phyloP scores from a whole-genome alignment of 2,888 invertebrate genomes.

The Campopleginae sp. region DNA sequence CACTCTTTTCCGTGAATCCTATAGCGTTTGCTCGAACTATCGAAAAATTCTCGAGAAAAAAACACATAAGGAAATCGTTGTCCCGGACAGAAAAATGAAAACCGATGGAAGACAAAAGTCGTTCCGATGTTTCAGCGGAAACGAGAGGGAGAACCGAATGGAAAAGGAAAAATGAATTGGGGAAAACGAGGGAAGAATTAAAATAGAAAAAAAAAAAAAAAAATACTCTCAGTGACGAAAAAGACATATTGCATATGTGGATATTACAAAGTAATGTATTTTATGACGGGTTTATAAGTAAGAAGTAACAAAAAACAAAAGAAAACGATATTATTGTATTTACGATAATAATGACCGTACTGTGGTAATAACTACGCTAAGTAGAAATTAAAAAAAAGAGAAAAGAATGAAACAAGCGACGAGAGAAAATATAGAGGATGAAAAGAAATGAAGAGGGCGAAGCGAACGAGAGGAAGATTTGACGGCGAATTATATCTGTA shows the following conservation, averaged over 20 bases:
- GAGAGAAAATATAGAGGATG: conserved; percentile 42
- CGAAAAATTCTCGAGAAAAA: conserved; percentile 3
- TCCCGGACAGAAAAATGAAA: conserved; percentile 10
- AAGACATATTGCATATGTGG: conserved; percentile 74
- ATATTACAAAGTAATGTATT: conserved; percentile 82
- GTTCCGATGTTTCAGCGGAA: background rate
- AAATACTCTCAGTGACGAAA: conserved; percentile 66
- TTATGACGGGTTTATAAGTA: conserved; percentile 83
- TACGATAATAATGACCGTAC: conserved; percentile 72
- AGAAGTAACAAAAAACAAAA: conserved; percentile 69
- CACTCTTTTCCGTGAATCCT: background rate
- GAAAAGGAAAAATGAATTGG: conserved; percentile 33
- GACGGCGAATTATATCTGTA: conserved; percentile 25
- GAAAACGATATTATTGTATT: conserved; percentile 73
- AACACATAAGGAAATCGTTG: conserved; percentile 11
- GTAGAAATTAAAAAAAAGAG: conserved; percentile 67
- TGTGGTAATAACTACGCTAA: conserved; percentile 72
- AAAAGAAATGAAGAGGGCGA: conserved; percentile 43
- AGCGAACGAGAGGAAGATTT: conserved; percentile 8
- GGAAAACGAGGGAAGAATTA: conserved; percentile 27
- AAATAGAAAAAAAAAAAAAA: conserved; percentile 53
- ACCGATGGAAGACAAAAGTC: conserved; percentile 29
- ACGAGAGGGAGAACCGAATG: background rate
- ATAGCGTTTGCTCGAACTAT: background rate
- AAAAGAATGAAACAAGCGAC: conserved; percentile 38